Base-by-base conservation (phyloP, 2,113 vertebrate species). In the Gasterosteus nipponicus region DNA sequence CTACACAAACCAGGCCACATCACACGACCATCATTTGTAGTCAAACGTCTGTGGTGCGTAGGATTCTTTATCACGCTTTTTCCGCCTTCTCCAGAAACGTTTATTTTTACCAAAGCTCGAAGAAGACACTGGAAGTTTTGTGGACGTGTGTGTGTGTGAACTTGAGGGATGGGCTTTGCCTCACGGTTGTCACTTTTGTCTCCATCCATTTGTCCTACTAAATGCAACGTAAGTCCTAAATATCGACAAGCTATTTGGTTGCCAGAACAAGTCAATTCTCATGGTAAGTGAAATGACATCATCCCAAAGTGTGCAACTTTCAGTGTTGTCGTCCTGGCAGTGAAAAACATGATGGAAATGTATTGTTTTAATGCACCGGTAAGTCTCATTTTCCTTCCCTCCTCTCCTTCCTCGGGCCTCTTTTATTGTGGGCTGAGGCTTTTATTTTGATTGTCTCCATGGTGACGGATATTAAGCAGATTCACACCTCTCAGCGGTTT, bases 351-450 rank as follows among this genome's bases (percentile, higher is more conserved):
- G 61, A 75, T 80, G 69, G 73, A 82, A 84, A 69, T 73, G 33
- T 83, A 87, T 90, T 90, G 85, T 87, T 87, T 33, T 73, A 78
- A 65, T 81, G 53, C 47, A 61, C 57, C 73, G 26, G 47, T 16
- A 61, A 44, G 51, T 75, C 56, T 67, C 56, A 39, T 73, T 87
- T 87, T 82, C 85, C 86, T 91, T 87, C n/a, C 84, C 85, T 79
- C 66, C 65, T 61, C 88, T 75, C 77, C 85, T 86, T 81, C 84
- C 82, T 78, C 19, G 0, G 69, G 75, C 61, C 77, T 53, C 64
- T 47, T 42, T 73, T 59, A 78, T 51, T 81, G 44, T 57, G 26
- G 22, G 7, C 51, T 42, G 11, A 65, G 44, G 2, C 2, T 3
- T 35, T 49, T 78, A 68, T 54, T 78, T 78, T 72, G 80, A 75